phyloP scores from a whole-genome alignment of 2,113 vertebrate genomes.

The Platysteira castanea region DNA sequence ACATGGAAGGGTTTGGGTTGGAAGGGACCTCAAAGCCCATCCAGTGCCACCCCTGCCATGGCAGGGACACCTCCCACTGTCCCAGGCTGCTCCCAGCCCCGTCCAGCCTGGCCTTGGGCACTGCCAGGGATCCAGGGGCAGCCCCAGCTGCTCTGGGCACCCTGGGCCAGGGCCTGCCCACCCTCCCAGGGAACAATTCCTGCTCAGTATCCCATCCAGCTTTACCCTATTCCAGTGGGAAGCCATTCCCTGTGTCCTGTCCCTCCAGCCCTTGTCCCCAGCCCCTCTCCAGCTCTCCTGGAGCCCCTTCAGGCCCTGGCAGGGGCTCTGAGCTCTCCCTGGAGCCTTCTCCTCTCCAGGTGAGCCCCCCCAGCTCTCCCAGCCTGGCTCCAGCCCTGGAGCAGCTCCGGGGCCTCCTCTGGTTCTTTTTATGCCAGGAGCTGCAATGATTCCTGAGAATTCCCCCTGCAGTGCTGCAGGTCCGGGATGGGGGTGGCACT shows the following conservation, averaged over 20 bases:
- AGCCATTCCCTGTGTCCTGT: too few relatives aligned
- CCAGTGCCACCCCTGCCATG: not conserved
- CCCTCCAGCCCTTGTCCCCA: too few relatives aligned
- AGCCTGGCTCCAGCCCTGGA: not conserved
- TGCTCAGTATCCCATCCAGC: too few relatives aligned
- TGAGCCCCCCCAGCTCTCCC: not conserved
- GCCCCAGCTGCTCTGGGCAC: not conserved
- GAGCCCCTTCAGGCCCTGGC: rapidly evolving
- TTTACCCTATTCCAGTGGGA: too few relatives aligned
- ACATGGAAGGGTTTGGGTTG: not conserved
- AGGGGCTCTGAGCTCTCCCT: not conserved
- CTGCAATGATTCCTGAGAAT: rapidly evolving
- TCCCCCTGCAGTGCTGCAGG: not conserved
- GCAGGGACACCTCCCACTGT: not conserved
- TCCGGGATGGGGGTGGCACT: not conserved
- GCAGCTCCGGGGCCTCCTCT: rapidly evolving
- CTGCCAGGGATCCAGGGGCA: not conserved
- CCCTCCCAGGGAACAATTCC: too few relatives aligned
- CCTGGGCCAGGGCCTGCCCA: not conserved
- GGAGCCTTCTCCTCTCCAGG: not conserved
- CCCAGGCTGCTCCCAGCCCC: not conserved
- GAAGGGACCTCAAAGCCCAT: rapidly evolving
- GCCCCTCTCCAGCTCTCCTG: too few relatives aligned
- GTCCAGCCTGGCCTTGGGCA: not conserved
- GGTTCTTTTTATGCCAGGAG: rapidly evolving